Base-by-base conservation (phyloP, 2,797 vertebrate species). In the Enteromius anoplus region DNA sequence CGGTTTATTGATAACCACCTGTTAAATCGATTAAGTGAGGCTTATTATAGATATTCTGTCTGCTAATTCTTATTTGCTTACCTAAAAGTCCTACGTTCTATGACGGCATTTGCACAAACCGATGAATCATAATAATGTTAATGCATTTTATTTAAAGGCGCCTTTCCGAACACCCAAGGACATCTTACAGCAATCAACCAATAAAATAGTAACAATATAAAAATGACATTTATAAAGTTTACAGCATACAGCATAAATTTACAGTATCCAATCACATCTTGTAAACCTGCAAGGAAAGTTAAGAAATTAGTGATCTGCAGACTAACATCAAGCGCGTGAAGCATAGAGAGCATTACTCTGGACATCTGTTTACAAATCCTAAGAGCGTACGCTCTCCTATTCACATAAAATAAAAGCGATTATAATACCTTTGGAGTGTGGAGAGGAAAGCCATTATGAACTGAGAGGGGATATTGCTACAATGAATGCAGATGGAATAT, bases 401-500 rank as follows among this genome's bases (percentile, higher is more conserved):
- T 68, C 45, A 68, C 77, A 71, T 40, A 15, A 23, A 60, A 65
- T 64, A 51, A 37, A 64, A n/a, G 29, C 11, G 9, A 49, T 47
- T 81, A 60, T 62, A 78, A 72, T 81, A 73, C 49, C 66, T 14
- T 73, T 64, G 68, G 15, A 40, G 73, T 29, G 29, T 65, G 29
- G n/a, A 64, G 80, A 75, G 26, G 14, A 82, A 82, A 75, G 79
- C 40, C 53, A 81, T 68, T 79, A 68, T 66, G 26, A 68, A 62
- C 68, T 34, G 40, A 62, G 51, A 81, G 70, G 80, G 45, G 40
- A 37, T 51, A 75, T 73, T 51, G 45, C 70, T 10, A 19, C n/a
- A 71, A 17, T 34, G 45, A 82, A 75, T 64, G 80, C 32, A 47
- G 53, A 72, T 81, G 79, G 40, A 81, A 72, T 58, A 42, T 68